Evolutionary conservation across 2,113 vertebrate species (phyloP), one percentile per base, ranked within the genome.

Genomic region (Amphiprion percula): DNA sequence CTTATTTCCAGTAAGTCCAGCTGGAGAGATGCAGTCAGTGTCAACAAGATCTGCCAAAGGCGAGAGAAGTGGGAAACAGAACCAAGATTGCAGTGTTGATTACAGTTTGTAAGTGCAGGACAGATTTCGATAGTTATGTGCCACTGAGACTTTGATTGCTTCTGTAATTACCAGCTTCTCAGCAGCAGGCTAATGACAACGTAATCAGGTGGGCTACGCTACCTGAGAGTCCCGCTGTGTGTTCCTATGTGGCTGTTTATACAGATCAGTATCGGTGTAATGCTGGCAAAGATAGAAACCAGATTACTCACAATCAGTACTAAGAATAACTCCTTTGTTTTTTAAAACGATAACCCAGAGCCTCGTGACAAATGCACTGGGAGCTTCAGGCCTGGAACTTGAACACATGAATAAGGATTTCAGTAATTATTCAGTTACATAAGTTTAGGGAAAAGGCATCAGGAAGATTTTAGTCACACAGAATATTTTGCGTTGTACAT

Each of bases 61-160:
- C 21, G 78, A 69, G 69, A 65, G 77, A 68, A 77, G 49, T 80
- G 65, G 74, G 78, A 82, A 64, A 47, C 55, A 66, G 44, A 86
- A 30, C 47, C 87, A 76, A 49, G 24, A 79, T 90, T 86, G 88
- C 67, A 77, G 68, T 76, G 74, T 83, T 89, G 79, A 91, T 92
- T 91, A 83, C 82, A 73, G 59, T 79, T 74, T 65, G 76, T 21
- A 41, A 56, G 53, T 67, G 64, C 26, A 68, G 52, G 37, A 70
- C 68, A 74, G 67, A 79, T 83, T 74, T 69, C 92, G n/a, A 47
- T 26, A 74, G 91, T 95, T 93, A 92, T 54, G 63, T 87, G 88
- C 90, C 82, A 93, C 26, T 86, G 86, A 91, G 83, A 91, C 87
- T 76, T 84, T 80, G 79, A 87, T 91, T 90, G 53, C 76, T 67